A percentile compares a stretch with the other conserved stretches of the same genome.
phyloP scores from a whole-genome alignment of 2,113 vertebrate species.

The human region GRCh38 chr4:11082501-11083000 shows the following conservation, averaged over 20 bases:
- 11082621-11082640: not conserved
- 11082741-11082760: not conserved
- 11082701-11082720: too few relatives aligned
- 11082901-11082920: not conserved
- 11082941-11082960: not conserved
- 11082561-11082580: not conserved
- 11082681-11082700: not conserved
- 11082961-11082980: conserved; percentile 27
- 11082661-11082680: not conserved
- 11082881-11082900: conserved; percentile 11
- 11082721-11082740: not conserved
- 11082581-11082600: not conserved
- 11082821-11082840: not conserved
- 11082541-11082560: too few relatives aligned
- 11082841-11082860: not conserved
- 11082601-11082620: not conserved
- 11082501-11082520: too few relatives aligned
- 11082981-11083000: not conserved
- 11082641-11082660: not conserved
- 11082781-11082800: not conserved
- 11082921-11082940: conserved; percentile 13
- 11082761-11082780: not conserved
- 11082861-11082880: not conserved
- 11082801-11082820: not conserved
- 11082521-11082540: too few relatives aligned